Percentiles rank a stretch among this genome's conserved stretches.
Conservation (phyloP, 2,797 vertebrate species). For the Pterois miles region DNA sequence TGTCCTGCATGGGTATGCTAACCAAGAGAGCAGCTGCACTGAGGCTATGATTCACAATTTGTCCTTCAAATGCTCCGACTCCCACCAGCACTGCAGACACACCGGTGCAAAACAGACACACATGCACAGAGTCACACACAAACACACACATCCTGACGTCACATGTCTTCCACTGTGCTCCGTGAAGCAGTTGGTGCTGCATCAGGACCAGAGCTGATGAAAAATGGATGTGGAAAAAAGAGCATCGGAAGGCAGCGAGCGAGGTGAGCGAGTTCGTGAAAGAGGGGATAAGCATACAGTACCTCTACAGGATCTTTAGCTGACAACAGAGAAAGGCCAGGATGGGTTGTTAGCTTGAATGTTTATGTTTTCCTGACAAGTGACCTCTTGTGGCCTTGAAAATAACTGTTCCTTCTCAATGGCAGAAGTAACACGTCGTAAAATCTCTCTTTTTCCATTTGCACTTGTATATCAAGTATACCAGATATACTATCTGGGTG, state of each 20-base stretch:
- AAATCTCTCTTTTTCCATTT: neutral
- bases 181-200: constrained; percentile 59
- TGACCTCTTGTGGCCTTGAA: neutral
- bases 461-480: neutral
- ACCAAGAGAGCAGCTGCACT: constrained; percentile 40
- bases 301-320: neutral
- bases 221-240: constrained; percentile 66
- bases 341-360: neutral
- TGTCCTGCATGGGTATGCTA: neutral
- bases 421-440: accelerated
- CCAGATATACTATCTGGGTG: neutral
- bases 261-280: constrained; percentile 37
- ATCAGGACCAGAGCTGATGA: constrained; percentile 66
- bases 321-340: neutral
- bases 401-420: neutral
- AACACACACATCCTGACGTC: constrained; percentile 11
- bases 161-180: constrained; percentile 32
- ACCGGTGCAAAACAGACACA: constrained; percentile 3
- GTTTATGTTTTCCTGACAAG: neutral
- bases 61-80: constrained; percentile 65
- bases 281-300: neutral
- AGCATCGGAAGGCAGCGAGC: constrained; percentile 26
- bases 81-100: constrained; percentile 34
- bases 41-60: constrained; percentile 57
- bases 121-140: constrained; percentile 9